Percentiles rank a stretch among this genome's conserved stretches.
Conservation (phyloP, 2,888 invertebrate species). For the Aplocera efformata region DNA sequence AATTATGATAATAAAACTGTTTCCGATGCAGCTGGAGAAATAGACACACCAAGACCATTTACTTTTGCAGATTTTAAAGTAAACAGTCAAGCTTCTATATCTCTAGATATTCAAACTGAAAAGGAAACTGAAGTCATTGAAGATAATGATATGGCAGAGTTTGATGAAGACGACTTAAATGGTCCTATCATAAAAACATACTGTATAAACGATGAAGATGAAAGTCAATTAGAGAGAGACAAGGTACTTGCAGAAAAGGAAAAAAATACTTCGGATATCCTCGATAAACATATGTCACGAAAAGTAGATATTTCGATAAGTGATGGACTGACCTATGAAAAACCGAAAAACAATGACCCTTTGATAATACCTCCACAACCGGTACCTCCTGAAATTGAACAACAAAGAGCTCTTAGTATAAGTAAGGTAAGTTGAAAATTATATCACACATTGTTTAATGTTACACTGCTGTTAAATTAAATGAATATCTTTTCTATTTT, state of each 20-base stretch:
- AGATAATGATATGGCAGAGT: conserved; percentile 20
- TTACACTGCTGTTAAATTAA: not conserved
- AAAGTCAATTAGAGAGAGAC: conserved; percentile 36
- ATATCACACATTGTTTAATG: not conserved
- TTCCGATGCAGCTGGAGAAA: conserved; percentile 25
- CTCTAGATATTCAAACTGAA: conserved; percentile 36
- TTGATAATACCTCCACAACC: conserved; percentile 82
- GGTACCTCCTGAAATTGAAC: conserved; percentile 90
- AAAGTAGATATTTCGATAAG: conserved; percentile 68
- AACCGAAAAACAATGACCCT: conserved; percentile 60
- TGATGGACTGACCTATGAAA: conserved; percentile 55
- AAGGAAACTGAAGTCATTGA: conserved; percentile 27
- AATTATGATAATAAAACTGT: conserved; percentile 2
- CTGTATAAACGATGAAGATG: conserved; percentile 24
- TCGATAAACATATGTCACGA: conserved; percentile 49
- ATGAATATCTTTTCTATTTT: conserved; percentile 30
- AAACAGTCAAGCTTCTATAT: conserved; percentile 45
- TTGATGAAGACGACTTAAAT: conserved; percentile 17
- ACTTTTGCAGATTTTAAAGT: conserved; percentile 81
- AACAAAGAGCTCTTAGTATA: conserved; percentile 89
- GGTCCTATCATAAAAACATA: conserved; percentile 21
- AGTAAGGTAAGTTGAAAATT: conserved; percentile 83
- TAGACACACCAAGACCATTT: conserved; percentile 67
- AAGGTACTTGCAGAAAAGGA: conserved; percentile 36
- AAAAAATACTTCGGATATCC: conserved; percentile 51